phyloP scores from a whole-genome alignment of 2,888 invertebrate genomes.

The Notodonta dromedarius region DNA sequence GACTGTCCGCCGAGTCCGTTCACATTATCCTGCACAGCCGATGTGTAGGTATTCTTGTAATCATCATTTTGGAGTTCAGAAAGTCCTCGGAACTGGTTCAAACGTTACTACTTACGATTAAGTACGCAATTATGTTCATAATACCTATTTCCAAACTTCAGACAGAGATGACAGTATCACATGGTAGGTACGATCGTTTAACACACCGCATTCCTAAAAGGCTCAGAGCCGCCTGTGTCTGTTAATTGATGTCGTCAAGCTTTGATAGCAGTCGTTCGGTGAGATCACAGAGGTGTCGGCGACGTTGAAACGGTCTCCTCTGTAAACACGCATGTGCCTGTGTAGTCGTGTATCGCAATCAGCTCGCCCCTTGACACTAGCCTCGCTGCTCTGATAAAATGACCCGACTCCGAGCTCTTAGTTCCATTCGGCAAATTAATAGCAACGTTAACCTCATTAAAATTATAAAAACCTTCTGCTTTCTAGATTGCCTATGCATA shows the following conservation, averaged over 20 bases:
- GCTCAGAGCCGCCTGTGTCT: conserved; percentile 39
- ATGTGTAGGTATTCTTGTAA: neutral
- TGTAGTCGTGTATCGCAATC: conserved; percentile 61
- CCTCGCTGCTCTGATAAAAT: conserved; percentile 53
- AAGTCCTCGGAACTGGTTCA: too few relatives aligned
- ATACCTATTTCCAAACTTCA: conserved; percentile 20
- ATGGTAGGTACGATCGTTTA: conserved; percentile 25
- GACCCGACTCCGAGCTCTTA: conserved; percentile 25
- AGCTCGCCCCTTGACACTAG: conserved; percentile 71
- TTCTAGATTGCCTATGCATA: neutral
- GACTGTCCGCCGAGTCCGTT: conserved; percentile 57
- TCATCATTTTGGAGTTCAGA: conserved; percentile 17
- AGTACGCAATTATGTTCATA: neutral
- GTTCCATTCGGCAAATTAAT: conserved; percentile 39
- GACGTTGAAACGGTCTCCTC: conserved; percentile 55
- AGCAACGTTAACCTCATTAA: conserved; percentile 32
- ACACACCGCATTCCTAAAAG: conserved; percentile 38
- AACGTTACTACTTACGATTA: too few relatives aligned
- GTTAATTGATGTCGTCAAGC: conserved; percentile 51
- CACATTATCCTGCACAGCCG: conserved; percentile 25
- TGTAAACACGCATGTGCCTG: conserved; percentile 56
- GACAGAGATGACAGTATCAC: conserved; percentile 18
- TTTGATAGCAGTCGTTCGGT: conserved; percentile 54
- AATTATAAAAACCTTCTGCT: conserved; percentile 6
- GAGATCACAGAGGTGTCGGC: conserved; percentile 70